Evolutionary conservation across 2,888 invertebrate genomes (phyloP), one percentile per base, ranked within the genome.

Genomic region (Bruchidius siliquastri): DNA sequence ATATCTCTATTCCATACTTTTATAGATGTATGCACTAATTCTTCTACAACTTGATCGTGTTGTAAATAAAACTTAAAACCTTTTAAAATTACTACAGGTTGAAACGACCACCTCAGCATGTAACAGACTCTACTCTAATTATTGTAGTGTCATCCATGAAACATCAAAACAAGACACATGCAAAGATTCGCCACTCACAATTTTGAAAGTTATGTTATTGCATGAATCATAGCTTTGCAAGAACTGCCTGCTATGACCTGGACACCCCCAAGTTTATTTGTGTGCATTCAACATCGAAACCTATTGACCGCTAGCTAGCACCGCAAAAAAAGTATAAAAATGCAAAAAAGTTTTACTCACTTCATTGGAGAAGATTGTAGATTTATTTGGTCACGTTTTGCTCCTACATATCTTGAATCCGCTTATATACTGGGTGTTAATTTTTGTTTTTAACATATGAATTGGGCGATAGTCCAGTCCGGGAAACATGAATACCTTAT

Each of bases 231-330:
- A 49, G 18, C 13, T 2, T 26, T 26, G 26, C 49, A 3, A 49
- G 18, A 13, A 49, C 73, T 77, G 79, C 78, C 75, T 83, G 81
- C 83, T 84, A 84, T 81, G 79, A 76, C 79, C 80, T 74, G 73
- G 76, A 71, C 73, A 73, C 76, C 77, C 76, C 71, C 68, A 2
- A 21, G 21, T 68, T 68, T 20, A 68, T 20, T 76, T 80, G 79
- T 83, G 83, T 83, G 83, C 83, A 82, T 80, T 81, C 78, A 77
- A 81, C 84, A 85, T 80, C 82, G 82, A 84, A 84, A 84, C 76
- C 77, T 78, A 80, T 75, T 75, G 75, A 76, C 78, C 80, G 80
- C 78, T 76, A 76, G 72, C 78, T 80, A 80, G 79, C 79, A 80
- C 77, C 78, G 80, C 80, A 77, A 78, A 76, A 73, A 73, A 77